Percentiles rank a stretch among this genome's conserved stretches.
Conservation (phyloP, 64 coral and sea anemone genomes). For the Pachyseris speciosa region DNA sequence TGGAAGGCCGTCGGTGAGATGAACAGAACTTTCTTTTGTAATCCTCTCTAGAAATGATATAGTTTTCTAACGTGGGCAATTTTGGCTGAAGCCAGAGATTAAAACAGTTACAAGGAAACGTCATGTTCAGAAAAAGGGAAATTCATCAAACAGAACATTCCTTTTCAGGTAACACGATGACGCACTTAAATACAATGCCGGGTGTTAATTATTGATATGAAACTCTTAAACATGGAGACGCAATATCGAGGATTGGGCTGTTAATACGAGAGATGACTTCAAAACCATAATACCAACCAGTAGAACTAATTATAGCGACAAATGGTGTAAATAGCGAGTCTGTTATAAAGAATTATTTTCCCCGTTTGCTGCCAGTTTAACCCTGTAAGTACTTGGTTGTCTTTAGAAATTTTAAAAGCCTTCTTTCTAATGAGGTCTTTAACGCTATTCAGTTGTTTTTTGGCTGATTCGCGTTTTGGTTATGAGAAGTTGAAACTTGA, state of each 20-base stretch:
- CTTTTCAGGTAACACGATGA: neutral
- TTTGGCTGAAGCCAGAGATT: neutral
- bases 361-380: neutral
- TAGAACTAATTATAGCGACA: neutral
- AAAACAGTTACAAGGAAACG: neutral
- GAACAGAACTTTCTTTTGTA: neutral
- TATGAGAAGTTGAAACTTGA: neutral
- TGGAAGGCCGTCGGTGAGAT: too few species aligned
- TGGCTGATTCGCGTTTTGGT: too few species aligned
- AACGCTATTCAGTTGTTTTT: too few species aligned
- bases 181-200: neutral
- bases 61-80: neutral
- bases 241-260: neutral
- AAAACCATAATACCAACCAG: neutral
- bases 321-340: neutral
- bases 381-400: neutral
- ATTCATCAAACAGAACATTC: too few species aligned
- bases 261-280: neutral
- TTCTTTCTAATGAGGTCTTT: too few species aligned
- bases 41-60: neutral
- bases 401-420: neutral
- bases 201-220: neutral
- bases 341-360: neutral
- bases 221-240: neutral
- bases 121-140: slow-evolving; percentile 4